Conservation (phyloP, 2,113 vertebrate genomes). For the Cettia cetti region DNA sequence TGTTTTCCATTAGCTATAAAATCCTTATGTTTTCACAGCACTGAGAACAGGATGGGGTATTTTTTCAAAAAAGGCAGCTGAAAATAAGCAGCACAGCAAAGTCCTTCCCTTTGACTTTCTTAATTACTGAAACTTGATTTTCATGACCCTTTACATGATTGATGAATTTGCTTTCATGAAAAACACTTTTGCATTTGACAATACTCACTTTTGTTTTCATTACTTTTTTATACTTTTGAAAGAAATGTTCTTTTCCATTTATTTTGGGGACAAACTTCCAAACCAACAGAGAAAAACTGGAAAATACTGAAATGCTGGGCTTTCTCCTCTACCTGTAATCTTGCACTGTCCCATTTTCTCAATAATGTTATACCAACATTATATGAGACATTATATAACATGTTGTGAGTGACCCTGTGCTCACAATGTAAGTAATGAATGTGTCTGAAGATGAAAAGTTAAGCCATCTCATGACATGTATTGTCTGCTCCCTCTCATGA, state of each 20-base stretch:
- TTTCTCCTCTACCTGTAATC: neutral
- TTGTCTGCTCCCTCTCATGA: neutral
- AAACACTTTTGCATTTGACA: neutral
- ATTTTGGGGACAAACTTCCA: neutral
- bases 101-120: neutral
- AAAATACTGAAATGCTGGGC: neutral
- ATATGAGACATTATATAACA: neutral
- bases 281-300: neutral
- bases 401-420: neutral
- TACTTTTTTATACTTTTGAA: neutral
- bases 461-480: neutral
- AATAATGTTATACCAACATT: neutral
- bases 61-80: neutral
- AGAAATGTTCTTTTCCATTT: neutral
- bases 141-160: neutral
- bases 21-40: neutral
- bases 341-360: neutral
- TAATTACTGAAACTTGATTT: neutral
- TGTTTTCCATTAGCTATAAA: constrained; percentile 36
- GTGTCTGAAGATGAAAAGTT: neutral
- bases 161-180: neutral
- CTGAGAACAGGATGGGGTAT: neutral
- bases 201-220: neutral
- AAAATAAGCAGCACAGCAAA: neutral
- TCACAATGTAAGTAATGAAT: neutral